These are phyloP conservation scores for Xestoiulus laeticollis DNA, from an alignment of 2,888 invertebrate species.

Conservation along the genomic window DNA sequence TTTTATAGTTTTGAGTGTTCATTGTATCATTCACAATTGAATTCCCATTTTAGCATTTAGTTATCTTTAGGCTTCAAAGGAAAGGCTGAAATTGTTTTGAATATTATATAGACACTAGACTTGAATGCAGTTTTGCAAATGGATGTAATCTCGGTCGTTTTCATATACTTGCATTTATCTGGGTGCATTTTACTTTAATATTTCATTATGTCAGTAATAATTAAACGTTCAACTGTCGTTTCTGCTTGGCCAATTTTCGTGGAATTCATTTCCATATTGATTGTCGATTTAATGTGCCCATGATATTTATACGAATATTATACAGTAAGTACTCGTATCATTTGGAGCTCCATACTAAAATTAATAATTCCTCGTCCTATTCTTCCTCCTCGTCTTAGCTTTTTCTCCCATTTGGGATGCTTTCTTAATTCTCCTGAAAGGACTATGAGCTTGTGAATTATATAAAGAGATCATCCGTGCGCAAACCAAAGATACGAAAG, in stretches of 20 bases:
- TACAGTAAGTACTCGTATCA: conserved; percentile 7
- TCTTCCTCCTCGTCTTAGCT: conserved; percentile 5
- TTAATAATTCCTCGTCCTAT: neutral
- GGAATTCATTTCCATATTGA: conserved; percentile 32
- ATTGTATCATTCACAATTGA: neutral
- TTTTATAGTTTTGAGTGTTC: neutral
- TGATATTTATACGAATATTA: conserved; percentile 39
- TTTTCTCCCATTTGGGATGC: conserved; percentile 21
- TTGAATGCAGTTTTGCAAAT: neutral
- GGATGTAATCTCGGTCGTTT: neutral
- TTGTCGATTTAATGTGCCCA: conserved; percentile 28
- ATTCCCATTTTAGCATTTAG: neutral
- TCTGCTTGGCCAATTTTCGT: conserved; percentile 24
- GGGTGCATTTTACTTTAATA: neutral
- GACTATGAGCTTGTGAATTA: conserved; percentile 4
- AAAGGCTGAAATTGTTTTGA: neutral
- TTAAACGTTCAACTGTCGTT: conserved; percentile 42
- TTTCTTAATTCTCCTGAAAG: conserved; percentile 32
- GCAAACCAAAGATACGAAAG: conserved; percentile 2
- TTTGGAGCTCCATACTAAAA: conserved; percentile 32
- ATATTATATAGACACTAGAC: neutral
- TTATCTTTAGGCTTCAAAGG: conserved; percentile 2
- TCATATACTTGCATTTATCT: neutral
- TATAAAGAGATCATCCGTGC: conserved; percentile 25
- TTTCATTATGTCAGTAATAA: conserved; percentile 49